A percentile compares a stretch with the other conserved stretches of the same genome.
Evolutionary conservation across 2,888 invertebrate genomes (phyloP).

Genomic region (Ophion slaviceki): DNA sequence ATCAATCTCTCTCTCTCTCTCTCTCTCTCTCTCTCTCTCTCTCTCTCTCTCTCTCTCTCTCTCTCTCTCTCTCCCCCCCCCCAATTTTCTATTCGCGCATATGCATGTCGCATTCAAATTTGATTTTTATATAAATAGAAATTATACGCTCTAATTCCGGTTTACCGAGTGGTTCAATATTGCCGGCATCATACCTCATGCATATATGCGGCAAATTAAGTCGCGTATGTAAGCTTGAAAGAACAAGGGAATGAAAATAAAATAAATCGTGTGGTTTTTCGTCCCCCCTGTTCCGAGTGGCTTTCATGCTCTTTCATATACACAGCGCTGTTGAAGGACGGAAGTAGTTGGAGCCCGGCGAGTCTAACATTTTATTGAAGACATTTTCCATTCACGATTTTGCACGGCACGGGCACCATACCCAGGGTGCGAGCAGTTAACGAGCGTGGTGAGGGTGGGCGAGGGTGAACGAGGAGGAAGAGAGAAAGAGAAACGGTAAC

Average conservation of each 20-base stretch:
- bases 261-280: background rate
- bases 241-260: background rate
- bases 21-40: no score
- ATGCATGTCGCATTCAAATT: background rate
- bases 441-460: conserved; percentile 32
- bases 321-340: conserved; percentile 8
- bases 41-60: no score
- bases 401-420: conserved; percentile 31
- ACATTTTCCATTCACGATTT: conserved; percentile 61
- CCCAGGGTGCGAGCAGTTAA: conserved; percentile 44
- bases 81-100: background rate
- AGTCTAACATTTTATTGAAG: conserved; percentile 57
- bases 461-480: background rate
- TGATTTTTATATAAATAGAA: background rate
- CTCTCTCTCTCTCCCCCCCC: no score
- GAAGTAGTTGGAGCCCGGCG: conserved; percentile 19
- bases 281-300: background rate
- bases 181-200: background rate
- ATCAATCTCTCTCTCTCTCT: no score
- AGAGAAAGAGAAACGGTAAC: conserved; percentile 65
- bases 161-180: background rate
- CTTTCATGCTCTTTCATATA: background rate
- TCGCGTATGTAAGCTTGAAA: background rate
- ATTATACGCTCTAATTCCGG: background rate
- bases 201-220: background rate